Evolutionary conservation across 1,140 invertebrate genomes (phyloP), one percentile per base, ranked within the genome.

Genomic region (Drosophila navojoa): DNA sequence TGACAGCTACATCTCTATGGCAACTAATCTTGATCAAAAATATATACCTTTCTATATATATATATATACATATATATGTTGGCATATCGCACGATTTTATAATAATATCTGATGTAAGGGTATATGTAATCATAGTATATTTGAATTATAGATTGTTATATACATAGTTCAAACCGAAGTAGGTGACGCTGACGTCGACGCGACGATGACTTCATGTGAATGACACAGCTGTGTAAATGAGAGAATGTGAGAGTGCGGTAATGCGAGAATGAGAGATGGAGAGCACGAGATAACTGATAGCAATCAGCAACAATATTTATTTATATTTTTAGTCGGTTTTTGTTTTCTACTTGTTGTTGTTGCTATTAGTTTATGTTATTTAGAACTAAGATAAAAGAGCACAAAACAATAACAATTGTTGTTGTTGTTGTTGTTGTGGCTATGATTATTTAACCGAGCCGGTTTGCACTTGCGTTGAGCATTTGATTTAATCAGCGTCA

Each of bases 381-480:
- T 63, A 63, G 52, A 52, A 38, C 68, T 55, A 40, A 55, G 19
- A 40, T 63, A 55, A 55, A 63, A 63, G 29, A 13, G 49, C 50
- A 40, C 38, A 62, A 70, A 71, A 71, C 68, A 71, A 71, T 55
- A 42, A 32, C 59, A 40, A 63, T 61, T 29, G 9, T 52, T 58
- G 15, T 32, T 47, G 15, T 60, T 68, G 25, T 54, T 64, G 15
- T 54, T 63, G 59, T 25, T 74, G 67, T 80, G 66, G 49, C 55
- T 80, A 27, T 72, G 71, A 82, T 82, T 84, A 84, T 71, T 82
- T 77, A 79, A 59, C 76, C 40, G 79, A 87, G 84, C 82, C 79
- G 79, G 84, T 87, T 87, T 82, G 76, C 84, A 77, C 69, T 89
- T 82, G 69, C 79, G 67, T 54, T 72, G 67, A 71, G 59, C 62